These are phyloP conservation scores for Steinernema hermaphroditum DNA, from an alignment of 2,888 invertebrate species.

Conservation along the genomic window DNA sequence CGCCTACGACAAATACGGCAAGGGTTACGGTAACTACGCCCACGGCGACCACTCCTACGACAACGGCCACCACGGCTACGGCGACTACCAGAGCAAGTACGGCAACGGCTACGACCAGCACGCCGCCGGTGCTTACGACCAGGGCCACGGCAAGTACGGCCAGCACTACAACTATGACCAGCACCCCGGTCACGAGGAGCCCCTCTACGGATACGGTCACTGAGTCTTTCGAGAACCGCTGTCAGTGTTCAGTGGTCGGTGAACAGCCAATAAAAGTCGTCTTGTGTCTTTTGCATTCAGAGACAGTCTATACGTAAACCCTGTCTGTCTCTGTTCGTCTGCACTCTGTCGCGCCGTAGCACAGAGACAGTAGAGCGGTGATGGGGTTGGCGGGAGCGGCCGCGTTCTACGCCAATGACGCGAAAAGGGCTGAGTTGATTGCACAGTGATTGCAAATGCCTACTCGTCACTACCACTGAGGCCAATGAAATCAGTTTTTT, in stretches of 20 bases:
- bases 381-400: background rate
- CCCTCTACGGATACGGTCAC: slow-evolving; percentile 38
- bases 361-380: background rate
- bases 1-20: slow-evolving; percentile 33
- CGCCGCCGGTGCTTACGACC: slow-evolving; percentile 34
- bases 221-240: background rate
- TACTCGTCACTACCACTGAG: slow-evolving; percentile 26
- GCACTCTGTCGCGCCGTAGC: background rate
- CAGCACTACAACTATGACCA: slow-evolving; percentile 43
- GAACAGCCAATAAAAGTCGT: too few relatives aligned
- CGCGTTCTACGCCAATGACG: background rate
- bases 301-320: too few relatives aligned
- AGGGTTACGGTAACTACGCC: slow-evolving; percentile 41
- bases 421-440: background rate
- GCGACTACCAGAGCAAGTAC: slow-evolving; percentile 42
- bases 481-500: slow-evolving; percentile 5
- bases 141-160: slow-evolving; percentile 48
- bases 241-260: too few relatives aligned
- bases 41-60: slow-evolving; percentile 38
- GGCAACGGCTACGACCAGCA: background rate
- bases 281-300: too few relatives aligned
- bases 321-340: background rate
- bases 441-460: slow-evolving; percentile 17
- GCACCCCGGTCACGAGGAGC: slow-evolving; percentile 40
- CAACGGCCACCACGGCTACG: slow-evolving; percentile 46